These are phyloP conservation scores for Philotrypesis tridentata DNA, from an alignment of 1,140 invertebrate genomes.

Conservation along the genomic window DNA sequence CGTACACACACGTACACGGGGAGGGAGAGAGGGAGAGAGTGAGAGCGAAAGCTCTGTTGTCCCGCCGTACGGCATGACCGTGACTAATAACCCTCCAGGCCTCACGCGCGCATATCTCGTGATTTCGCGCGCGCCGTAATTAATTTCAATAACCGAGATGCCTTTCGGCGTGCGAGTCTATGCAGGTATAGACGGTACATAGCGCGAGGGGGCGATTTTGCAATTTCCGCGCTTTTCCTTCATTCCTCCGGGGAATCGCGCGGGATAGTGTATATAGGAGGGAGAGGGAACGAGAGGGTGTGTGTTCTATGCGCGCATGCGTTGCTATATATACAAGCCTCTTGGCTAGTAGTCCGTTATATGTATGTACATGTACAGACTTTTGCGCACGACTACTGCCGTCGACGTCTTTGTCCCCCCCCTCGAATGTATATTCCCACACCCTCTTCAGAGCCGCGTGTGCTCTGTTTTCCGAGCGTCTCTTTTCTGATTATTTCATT, in stretches of 20 bases:
- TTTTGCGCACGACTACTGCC: not conserved
- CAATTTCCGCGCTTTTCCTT: not conserved
- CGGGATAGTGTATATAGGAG: too few species aligned
- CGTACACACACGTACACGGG: too few species aligned
- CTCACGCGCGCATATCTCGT: not conserved
- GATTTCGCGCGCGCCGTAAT: slow-evolving; percentile 3
- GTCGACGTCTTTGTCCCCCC: not conserved
- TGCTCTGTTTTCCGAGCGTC: not conserved
- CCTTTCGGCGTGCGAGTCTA: not conserved
- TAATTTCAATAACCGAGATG: slow-evolving; percentile 9
- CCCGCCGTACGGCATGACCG: not conserved
- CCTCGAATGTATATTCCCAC: not conserved
- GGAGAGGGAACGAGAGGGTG: not conserved
- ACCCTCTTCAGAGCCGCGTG: too few species aligned
- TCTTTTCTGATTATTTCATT: not conserved
- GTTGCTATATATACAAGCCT: not conserved
- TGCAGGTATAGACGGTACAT: not conserved
- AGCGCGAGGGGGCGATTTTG: not conserved
- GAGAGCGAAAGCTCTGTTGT: not conserved
- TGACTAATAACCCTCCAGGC: not conserved
- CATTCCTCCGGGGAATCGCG: not conserved
- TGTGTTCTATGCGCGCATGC: not conserved
- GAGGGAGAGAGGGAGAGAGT: too few species aligned
- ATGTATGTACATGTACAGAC: too few species aligned
- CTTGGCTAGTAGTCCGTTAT: not conserved